Percentiles rank a stretch among this genome's conserved stretches.
Evolutionary conservation across 1,140 invertebrate species (phyloP).

Genomic region (Lepidurus apus): DNA sequence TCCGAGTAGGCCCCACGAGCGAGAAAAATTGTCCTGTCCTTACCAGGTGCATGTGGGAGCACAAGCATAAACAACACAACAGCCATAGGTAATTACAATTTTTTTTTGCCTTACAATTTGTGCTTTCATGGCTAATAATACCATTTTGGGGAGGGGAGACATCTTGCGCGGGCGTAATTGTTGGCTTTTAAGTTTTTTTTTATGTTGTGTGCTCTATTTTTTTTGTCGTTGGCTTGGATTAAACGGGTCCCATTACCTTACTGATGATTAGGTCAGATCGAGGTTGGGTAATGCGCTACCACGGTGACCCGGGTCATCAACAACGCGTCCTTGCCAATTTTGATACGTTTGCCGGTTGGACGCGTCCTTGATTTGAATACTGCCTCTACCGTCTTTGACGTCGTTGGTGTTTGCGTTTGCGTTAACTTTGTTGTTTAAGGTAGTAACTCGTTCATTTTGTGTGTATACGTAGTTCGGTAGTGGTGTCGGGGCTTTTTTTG

Average conservation of each 20-base stretch:
- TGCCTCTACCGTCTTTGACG: not conserved
- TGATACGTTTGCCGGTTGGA: conserved; percentile 1
- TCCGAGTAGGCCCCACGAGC: conserved; percentile 12
- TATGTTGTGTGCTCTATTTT: not conserved
- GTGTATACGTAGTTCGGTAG: not conserved
- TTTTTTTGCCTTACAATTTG: no score
- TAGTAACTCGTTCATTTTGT: conserved; percentile 22
- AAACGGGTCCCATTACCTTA: not conserved
- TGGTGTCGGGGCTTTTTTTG: conserved; percentile 27
- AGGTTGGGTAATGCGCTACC: conserved; percentile 20
- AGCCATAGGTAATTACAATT: not conserved
- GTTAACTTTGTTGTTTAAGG: conserved; percentile 22
- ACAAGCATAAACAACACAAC: conserved; percentile 19
- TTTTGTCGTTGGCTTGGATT: not conserved
- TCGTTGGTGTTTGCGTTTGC: conserved; percentile 2
- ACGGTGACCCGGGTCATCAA: conserved; percentile 17
- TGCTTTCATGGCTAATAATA: not conserved
- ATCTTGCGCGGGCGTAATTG: not conserved
- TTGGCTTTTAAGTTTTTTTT: not conserved
- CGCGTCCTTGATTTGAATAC: not conserved
- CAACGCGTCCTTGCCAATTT: conserved; percentile 16
- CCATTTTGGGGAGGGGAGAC: not conserved
- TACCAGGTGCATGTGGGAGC: conserved; percentile 17
- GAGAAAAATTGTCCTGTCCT: not conserved
- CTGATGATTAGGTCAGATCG: conserved; percentile 9